Evolutionary conservation across 1,140 invertebrate species (phyloP).

Genomic region (Diuraphis noxia): DNA sequence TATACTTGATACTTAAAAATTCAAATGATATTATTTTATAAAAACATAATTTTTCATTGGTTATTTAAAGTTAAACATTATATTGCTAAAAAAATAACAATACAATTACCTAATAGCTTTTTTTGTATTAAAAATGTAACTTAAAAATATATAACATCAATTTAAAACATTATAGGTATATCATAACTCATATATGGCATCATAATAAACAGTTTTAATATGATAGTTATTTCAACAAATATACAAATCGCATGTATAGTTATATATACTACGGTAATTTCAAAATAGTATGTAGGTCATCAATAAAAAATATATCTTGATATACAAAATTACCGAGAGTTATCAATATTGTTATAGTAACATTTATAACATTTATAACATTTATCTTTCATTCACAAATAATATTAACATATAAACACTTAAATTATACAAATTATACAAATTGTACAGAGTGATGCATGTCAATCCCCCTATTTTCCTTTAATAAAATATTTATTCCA

Average conservation of each 20-base stretch:
- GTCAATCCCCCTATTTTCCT: background rate
- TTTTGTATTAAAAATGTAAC: background rate
- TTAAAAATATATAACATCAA: background rate
- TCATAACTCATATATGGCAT: background rate
- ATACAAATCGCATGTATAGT: background rate
- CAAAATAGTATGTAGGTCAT: background rate
- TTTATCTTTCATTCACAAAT: background rate
- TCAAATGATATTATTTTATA: background rate
- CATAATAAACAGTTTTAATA: background rate
- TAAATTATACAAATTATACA: no score
- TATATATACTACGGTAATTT: background rate
- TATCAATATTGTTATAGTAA: background rate
- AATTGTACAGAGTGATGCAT: background rate
- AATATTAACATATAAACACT: background rate
- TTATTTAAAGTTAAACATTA: background rate
- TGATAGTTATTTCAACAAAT: background rate
- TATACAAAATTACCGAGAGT: background rate
- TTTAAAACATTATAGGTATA: background rate
- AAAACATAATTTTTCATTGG: background rate
- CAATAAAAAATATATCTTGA: background rate
- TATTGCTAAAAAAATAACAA: background rate
- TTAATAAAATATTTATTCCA: background rate
- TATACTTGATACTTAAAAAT: background rate
- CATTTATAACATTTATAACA: background rate
- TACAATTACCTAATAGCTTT: background rate